phyloP scores from a whole-genome alignment of 1,140 invertebrate genomes.

The Grapholita molesta region DNA sequence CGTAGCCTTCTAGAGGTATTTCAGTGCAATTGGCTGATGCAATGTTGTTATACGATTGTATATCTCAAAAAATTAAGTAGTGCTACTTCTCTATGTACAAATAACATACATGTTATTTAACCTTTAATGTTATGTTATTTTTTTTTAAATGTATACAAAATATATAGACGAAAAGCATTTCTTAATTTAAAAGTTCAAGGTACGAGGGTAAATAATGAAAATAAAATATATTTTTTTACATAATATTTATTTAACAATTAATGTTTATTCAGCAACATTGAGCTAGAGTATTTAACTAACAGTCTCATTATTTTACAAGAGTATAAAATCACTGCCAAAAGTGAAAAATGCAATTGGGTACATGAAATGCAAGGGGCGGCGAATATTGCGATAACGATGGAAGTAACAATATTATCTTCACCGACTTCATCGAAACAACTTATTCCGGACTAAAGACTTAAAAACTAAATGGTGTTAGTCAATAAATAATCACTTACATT shows the following conservation, averaged over 20 bases:
- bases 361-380: constrained; percentile 51
- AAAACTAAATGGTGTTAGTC: constrained; percentile 45
- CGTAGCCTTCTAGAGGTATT: constrained; percentile 16
- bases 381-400: neutral
- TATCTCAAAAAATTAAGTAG: neutral
- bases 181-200: neutral
- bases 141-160: neutral
- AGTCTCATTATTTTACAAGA: constrained; percentile 75
- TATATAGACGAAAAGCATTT: neutral
- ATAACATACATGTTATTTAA: neutral
- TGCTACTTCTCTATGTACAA: neutral
- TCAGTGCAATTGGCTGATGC: constrained; percentile 31
- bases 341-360: constrained; percentile 60
- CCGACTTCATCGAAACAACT: neutral
- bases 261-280: constrained; percentile 57
- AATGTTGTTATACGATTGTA: constrained; percentile 24
- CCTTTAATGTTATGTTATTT: neutral
- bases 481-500: constrained; percentile 72
- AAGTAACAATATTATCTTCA: constrained; percentile 4
- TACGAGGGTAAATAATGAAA: constrained; percentile 26
- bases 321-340: constrained; percentile 61
- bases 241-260: constrained; percentile 56
- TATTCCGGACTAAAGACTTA: constrained; percentile 17
- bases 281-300: constrained; percentile 73
- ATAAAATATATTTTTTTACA: constrained; percentile 33